Evolutionary conservation across 2,888 invertebrate genomes (phyloP), one percentile per base, ranked within the genome.

Genomic region (Ceraclea dissimilis): DNA sequence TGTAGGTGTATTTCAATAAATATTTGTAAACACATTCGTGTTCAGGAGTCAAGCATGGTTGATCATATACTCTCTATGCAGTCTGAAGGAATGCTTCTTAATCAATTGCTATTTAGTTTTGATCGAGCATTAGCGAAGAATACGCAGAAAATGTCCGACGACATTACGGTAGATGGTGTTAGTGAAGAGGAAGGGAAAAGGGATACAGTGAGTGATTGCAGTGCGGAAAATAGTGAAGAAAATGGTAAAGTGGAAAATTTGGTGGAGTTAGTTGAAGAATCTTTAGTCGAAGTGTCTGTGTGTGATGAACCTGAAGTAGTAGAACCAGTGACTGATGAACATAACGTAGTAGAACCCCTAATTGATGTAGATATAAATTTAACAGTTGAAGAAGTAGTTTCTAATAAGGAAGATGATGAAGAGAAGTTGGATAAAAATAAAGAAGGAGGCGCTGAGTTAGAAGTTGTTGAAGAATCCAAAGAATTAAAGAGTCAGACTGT

Each of bases 111-210:
- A 17, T 26, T 39, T 49, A 49, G 49, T 49, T 49, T 22, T 49
- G 16, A 19, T 22, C 49, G 22, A 26, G 16, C 50, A 6, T 50
- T 39, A 39, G 39, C 17, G 50, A 39, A 10, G 22, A 44, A 48
- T 20, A 44, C n/a, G 16, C 11, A 16, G 8, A 54, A 47, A 33
- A 54, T 54, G 54, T 54, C 54, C 18, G 54, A 17, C 16, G 54
- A 44, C 4, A 39, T 21, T 4, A 44, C 17, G 21, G 22, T 39
- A 19, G 48, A 19, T 39, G 48, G 43, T 53, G 53, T 47, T 18
- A 47, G 16, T 21, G 53, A 48, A 6, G 48, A 46, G 33, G 43
- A n/a, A 16, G 20, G 4, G 13, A 20, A 46, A n/a, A 53, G 18
- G 46, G 19, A 11, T 46, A 19, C 20, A 46, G 46, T 19, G 20